Base-by-base conservation (phyloP, 2,113 vertebrate genomes). In the Thomomys bottae region DNA sequence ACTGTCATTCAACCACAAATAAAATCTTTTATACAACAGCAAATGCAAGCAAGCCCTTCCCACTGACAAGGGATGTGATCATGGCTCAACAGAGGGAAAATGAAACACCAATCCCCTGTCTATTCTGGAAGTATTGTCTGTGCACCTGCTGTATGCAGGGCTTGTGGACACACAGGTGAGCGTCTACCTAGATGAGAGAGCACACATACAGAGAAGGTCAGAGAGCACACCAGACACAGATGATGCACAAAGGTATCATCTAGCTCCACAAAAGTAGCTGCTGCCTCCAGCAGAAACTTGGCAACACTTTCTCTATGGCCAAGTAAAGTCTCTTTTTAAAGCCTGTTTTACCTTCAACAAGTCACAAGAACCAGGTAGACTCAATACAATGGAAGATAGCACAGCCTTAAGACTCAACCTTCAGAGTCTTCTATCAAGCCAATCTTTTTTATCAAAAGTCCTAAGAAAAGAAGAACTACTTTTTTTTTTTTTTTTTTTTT, bases 21-120 rank as follows among this genome's bases (percentile, higher is more conserved):
- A 94, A 95, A 94, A 92, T 76, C 77, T 89, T 94, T 89, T 78
- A 87, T 91, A 80, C 94, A 96, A 87, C 21, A 49, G 54, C 73
- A 88, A 93, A 90, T 57, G 64, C 36, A 54, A 89, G 78, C 54
- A 20, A 45, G 21, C 34, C 72, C 83, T 82, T 84, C 78, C 77
- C 59, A 30, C 64, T 1, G 42, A 81, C 80, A 18, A 34, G 30
- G 87, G 86, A 78, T 2, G 4, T 45, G 34, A 71, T 36, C 59
- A 32, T 18, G 57, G 71, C 68, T 45, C 79, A 21, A 26, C 0
- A 3, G 7, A 61, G 77, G 64, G 45, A 24, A 45, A 79, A 54
- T 0, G 15, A 36, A 84, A 32, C 14, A 23, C 3, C 2, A 57
- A 32, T n/a, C 63, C 67, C 54, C 8, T 11, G 0, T 7, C 20